phyloP scores from a whole-genome alignment of 1,140 invertebrate genomes.

The Sarcophaga bullata region DNA sequence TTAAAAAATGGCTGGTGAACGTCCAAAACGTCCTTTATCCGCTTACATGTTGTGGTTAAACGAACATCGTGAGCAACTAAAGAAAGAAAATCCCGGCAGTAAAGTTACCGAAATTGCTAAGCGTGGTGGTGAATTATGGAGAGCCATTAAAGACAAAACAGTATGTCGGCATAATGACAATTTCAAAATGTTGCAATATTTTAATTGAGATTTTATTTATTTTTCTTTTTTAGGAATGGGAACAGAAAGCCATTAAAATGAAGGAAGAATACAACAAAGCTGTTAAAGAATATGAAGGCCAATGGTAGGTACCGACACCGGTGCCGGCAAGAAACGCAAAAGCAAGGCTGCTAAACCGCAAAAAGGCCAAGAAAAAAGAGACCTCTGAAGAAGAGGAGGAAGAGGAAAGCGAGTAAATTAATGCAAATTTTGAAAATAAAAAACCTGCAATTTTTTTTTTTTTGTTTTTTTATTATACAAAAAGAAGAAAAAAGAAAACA shows the following conservation, averaged over 20 bases:
- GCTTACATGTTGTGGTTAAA: slow-evolving; percentile 91
- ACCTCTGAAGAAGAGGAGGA: slow-evolving; percentile 63
- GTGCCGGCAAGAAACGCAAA: slow-evolving; percentile 67
- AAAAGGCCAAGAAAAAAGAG: slow-evolving; percentile 57
- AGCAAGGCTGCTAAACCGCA: slow-evolving; percentile 65
- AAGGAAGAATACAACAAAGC: slow-evolving; percentile 88
- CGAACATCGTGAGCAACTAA: slow-evolving; percentile 81
- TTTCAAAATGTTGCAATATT: not conserved
- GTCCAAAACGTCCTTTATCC: slow-evolving; percentile 85
- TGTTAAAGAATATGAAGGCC: slow-evolving; percentile 89
- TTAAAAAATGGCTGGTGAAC: slow-evolving; percentile 74
- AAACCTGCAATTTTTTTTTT: slow-evolving; percentile 26
- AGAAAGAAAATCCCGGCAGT: slow-evolving; percentile 82
- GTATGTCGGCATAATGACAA: slow-evolving; percentile 47
- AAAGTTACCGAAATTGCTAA: slow-evolving; percentile 86
- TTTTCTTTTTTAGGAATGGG: slow-evolving; percentile 80
- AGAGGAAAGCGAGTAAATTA: slow-evolving; percentile 61
- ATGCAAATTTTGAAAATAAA: not conserved
- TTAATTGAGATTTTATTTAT: not conserved
- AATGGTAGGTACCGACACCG: slow-evolving; percentile 71
- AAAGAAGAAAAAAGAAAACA: not conserved
- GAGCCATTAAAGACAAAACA: slow-evolving; percentile 67
- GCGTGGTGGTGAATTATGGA: slow-evolving; percentile 89
- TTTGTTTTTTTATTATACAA: not conserved
- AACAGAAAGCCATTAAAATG: slow-evolving; percentile 82